Evolutionary conservation across 2,797 vertebrate species (phyloP).

Genomic region (Rallus crepitans): DNA sequence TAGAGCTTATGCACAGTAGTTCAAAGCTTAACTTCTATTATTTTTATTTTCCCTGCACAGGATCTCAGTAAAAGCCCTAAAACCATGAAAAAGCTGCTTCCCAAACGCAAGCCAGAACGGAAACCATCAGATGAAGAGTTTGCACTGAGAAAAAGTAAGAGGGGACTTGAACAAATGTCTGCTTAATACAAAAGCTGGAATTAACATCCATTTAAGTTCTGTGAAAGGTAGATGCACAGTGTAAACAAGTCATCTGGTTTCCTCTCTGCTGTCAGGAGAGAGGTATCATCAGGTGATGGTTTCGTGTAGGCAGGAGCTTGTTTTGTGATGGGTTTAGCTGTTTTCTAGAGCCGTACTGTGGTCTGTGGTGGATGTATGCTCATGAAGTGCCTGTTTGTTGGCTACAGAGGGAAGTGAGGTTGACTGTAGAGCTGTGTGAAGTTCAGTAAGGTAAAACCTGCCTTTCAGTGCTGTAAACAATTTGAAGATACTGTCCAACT

Average conservation of each 20-base stretch:
- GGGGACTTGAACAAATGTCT: neutral
- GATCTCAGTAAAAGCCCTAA: conserved; percentile 99
- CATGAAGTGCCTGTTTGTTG: neutral
- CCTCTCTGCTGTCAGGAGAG: neutral
- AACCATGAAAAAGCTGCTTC: conserved; percentile 97
- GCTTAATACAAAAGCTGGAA: neutral
- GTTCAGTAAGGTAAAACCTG: neutral
- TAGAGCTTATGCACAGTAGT: neutral
- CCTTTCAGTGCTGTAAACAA: neutral
- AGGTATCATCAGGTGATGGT: neutral
- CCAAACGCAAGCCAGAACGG: conserved; percentile 95
- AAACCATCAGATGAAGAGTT: conserved; percentile 98
- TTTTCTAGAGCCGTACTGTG: neutral
- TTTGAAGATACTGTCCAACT: neutral
- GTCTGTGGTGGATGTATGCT: neutral
- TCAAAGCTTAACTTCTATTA: neutral
- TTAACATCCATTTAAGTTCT: neutral
- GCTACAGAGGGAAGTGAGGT: neutral
- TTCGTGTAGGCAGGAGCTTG: neutral
- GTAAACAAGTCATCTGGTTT: neutral
- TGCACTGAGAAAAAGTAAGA: conserved; percentile 95
- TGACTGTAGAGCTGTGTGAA: neutral
- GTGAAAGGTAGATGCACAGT: neutral
- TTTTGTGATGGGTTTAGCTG: neutral
- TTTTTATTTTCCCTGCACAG: conserved; percentile 67